phyloP scores from a whole-genome alignment of 1,140 invertebrate genomes.

The Drosophila pectinifera region DNA sequence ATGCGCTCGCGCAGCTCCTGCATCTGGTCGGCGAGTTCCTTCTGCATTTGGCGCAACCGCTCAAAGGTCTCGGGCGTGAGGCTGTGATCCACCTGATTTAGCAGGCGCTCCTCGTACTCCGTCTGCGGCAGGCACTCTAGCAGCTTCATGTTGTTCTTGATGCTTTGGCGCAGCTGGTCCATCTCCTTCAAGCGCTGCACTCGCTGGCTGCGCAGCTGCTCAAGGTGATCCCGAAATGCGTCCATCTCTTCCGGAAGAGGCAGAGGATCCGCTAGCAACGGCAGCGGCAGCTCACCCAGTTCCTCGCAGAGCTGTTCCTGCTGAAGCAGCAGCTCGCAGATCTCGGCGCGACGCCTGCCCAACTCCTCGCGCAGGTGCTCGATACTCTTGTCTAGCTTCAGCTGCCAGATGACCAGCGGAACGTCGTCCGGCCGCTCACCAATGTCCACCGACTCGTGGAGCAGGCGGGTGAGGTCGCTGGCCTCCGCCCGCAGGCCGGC shows the following conservation, averaged over 20 bases:
- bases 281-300: slow-evolving; percentile 54
- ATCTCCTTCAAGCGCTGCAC: slow-evolving; percentile 40
- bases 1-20: slow-evolving; percentile 84
- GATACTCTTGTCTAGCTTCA: slow-evolving; percentile 62
- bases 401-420: slow-evolving; percentile 51
- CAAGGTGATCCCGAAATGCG: slow-evolving; percentile 51
- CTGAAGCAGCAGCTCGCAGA: slow-evolving; percentile 63
- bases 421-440: slow-evolving; percentile 39
- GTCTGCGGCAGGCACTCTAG: slow-evolving; percentile 48
- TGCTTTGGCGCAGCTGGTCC: slow-evolving; percentile 47
- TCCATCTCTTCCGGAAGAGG: slow-evolving; percentile 54
- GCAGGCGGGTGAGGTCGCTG: slow-evolving; percentile 44
- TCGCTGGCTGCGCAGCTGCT: slow-evolving; percentile 33
- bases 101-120: slow-evolving; percentile 56
- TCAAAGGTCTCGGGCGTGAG: slow-evolving; percentile 60
- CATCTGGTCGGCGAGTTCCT: slow-evolving; percentile 54
- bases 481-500: slow-evolving; percentile 44
- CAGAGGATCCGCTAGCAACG: slow-evolving; percentile 62
- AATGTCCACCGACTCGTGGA: slow-evolving; percentile 48
- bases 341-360: slow-evolving; percentile 47
- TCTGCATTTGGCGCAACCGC: slow-evolving; percentile 43
- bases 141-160: slow-evolving; percentile 57
- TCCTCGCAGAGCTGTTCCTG: slow-evolving; percentile 71
- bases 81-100: slow-evolving; percentile 61
- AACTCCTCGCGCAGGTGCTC: slow-evolving; percentile 57